Base-by-base conservation (phyloP, 2,888 invertebrate genomes). In the Seira musarum region DNA sequence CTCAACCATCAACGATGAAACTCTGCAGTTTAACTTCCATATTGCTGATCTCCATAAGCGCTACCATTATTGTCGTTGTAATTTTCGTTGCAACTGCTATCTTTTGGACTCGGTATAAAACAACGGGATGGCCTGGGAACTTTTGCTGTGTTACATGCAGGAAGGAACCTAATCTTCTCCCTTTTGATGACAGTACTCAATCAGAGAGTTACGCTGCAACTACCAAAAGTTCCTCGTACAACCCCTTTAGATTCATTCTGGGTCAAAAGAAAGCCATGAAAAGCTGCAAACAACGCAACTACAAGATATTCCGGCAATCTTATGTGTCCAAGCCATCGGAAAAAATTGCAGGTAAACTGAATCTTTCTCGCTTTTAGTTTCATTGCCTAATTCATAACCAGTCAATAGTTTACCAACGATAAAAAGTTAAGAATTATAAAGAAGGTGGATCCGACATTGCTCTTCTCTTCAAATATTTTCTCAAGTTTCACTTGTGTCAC, bases 21-120 rank as follows among this genome's bases (percentile, higher is more conserved):
- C 83, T 84, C 82, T 81, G 77, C 82, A 82, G 81, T 80, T 82
- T 82, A 80, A 82, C 82, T 66, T 82, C 83, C 57, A 69, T 82
- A 40, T 30, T 84, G 57, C 79, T 79, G 46, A 72, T 84, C 69
- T 78, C 83, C 46, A 71, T 80, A 67, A 40, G 70, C 64, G 78
- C 81, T 24, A 49, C 79, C 46, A 60, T 84, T 30, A 60, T 76
- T 19, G 82, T 83, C 35, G 79, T 85, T n/a, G 80, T 78, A 60
- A 68, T 76, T 73, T 65, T 84, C 72, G 57, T 74, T 8, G 64
- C 83, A 0, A 80, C 78, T 13, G 75, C 78, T 60, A 80, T 80
- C 64, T 71, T 76, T 74, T 80, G 77, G 80, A 78, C 80, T 74
- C 25, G 80, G 22, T 21, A n/a, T 2, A 15, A 46, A 22, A 49